Percentiles rank a stretch among this genome's conserved stretches.
These are phyloP conservation scores for Leguminivora glycinivorella DNA, from an alignment of 1,140 invertebrate species.

Conservation along the genomic window DNA sequence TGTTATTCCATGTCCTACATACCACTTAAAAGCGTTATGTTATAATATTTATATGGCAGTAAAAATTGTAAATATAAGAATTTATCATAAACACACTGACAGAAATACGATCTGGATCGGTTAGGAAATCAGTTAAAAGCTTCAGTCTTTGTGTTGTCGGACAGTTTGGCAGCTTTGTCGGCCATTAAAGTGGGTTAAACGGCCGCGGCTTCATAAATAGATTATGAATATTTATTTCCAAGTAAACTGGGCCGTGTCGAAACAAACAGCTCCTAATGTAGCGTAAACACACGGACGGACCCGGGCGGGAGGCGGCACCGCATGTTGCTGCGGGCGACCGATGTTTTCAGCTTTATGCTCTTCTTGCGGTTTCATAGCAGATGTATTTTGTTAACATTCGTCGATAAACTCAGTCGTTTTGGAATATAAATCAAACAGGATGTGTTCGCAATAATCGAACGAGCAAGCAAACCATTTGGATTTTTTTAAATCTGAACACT, in stretches of 20 bases:
- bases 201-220: slow-evolving; percentile 22
- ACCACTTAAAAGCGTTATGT: neutral
- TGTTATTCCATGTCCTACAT: neutral
- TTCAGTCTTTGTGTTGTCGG: neutral
- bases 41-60: neutral
- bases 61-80: neutral
- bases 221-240: slow-evolving; percentile 27
- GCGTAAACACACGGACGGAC: neutral
- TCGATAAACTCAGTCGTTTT: neutral
- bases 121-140: slow-evolving; percentile 21
- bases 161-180: slow-evolving; percentile 26
- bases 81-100: neutral
- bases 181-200: slow-evolving; percentile 19
- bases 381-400: neutral
- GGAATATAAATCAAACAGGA: neutral
- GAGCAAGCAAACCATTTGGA: too few species aligned
- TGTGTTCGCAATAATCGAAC: too few species aligned
- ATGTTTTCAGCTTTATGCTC: too few species aligned
- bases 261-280: neutral
- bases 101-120: neutral
- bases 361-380: neutral
- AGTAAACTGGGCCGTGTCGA: slow-evolving; percentile 6
- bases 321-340: neutral
- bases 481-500: too few species aligned
- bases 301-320: neutral